Conservation (phyloP, 2,888 invertebrate genomes). For the Sminthurides aquaticus region DNA sequence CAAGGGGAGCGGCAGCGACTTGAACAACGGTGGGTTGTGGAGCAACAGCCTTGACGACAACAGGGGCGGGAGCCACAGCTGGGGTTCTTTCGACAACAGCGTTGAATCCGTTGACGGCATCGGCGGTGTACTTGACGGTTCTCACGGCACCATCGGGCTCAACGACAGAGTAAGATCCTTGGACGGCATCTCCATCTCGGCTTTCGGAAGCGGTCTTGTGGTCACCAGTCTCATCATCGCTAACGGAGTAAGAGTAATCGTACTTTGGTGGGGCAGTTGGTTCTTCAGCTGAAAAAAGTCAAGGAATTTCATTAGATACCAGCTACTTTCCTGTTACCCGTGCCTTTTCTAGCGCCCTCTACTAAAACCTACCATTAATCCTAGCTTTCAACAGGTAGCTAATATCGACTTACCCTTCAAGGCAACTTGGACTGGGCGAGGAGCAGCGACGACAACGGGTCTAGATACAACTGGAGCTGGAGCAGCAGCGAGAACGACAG, state of each 20-base stretch:
- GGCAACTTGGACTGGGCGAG: background rate
- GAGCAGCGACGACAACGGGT: background rate
- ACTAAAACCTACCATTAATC: too few species aligned
- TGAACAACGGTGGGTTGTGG: background rate
- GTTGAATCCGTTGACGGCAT: slow-evolving; percentile 65
- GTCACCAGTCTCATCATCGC: slow-evolving; percentile 64
- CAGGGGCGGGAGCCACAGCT: background rate
- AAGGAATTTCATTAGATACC: too few species aligned
- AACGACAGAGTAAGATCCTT: slow-evolving; percentile 63
- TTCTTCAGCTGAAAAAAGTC: background rate
- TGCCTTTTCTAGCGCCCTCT: too few species aligned
- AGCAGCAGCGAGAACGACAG: background rate
- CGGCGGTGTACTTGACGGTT: slow-evolving; percentile 65
- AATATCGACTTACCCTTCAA: background rate
- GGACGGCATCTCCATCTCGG: slow-evolving; percentile 63
- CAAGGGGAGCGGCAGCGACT: background rate
- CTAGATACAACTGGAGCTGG: background rate
- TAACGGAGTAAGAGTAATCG: slow-evolving; percentile 66
- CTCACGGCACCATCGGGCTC: slow-evolving; percentile 67
- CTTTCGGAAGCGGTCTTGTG: slow-evolving; percentile 64
- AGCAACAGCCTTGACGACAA: background rate
- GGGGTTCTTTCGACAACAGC: slow-evolving; percentile 56
- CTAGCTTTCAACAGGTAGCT: too few species aligned
- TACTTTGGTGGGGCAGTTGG: slow-evolving; percentile 56
- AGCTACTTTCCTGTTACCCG: too few species aligned